phyloP scores from a whole-genome alignment of 2,113 vertebrate genomes.

The Thalassarche chlororhynchos region DNA sequence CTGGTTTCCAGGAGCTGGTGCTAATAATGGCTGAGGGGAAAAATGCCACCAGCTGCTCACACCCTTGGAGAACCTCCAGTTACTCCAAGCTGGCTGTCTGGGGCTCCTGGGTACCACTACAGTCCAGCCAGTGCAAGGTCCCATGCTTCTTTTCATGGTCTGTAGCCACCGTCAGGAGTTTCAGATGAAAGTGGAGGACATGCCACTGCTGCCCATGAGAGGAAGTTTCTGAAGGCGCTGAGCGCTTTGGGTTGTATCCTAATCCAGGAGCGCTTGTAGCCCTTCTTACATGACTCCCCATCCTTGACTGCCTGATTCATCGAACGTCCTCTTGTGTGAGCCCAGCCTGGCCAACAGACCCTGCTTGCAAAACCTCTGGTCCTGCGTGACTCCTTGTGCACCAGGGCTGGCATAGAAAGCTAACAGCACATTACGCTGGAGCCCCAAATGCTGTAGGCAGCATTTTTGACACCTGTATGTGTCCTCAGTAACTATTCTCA shows the following conservation, averaged over 20 bases:
- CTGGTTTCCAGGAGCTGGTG: neutral
- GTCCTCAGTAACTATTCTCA: neutral
- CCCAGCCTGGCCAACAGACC: neutral
- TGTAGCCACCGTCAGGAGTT: neutral
- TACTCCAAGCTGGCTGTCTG: neutral
- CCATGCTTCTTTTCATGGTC: neutral
- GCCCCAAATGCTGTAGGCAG: neutral
- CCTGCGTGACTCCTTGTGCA: neutral
- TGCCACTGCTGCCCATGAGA: accelerated
- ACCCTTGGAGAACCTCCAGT: neutral
- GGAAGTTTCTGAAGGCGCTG: neutral
- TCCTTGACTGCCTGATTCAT: neutral
- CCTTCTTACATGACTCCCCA: neutral
- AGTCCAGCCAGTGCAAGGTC: neutral
- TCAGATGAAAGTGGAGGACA: neutral
- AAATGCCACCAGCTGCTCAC: accelerated
- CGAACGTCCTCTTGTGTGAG: neutral
- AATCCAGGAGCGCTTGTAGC: neutral
- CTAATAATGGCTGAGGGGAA: accelerated
- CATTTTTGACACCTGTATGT: neutral
- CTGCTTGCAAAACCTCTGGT: neutral
- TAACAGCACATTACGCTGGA: neutral
- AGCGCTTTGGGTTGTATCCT: neutral
- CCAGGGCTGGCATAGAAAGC: neutral
- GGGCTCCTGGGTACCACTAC: neutral